Evolutionary conservation across 2,797 vertebrate genomes (phyloP), one percentile per base, ranked within the genome.

Genomic region (Mormyrops boulengeri): DNA sequence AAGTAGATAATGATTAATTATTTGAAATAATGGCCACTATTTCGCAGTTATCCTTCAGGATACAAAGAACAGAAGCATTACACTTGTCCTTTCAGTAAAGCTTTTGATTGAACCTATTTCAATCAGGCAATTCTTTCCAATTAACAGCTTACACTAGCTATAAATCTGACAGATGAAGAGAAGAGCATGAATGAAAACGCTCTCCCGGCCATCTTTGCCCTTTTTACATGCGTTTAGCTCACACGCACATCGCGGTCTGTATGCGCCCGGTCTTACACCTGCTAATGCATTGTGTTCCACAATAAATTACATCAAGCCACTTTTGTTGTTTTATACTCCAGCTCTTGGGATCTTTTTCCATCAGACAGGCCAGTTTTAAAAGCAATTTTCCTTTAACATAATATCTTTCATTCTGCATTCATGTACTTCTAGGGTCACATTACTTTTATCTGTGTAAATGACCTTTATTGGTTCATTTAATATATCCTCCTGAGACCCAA

Each of bases 1-100:
- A 80, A 80, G 73, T 41, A 38, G 38, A 80, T 80, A 80, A 80
- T 80, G 38, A 80, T 80, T 80, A 80, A 80, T 80, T 80, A 80
- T 80, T 80, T 80, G 73, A 80, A 80, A 80, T 80, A 80, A 80
- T 44, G 69, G 6, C 38, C 73, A 19, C 73, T 44, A 38, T 80
- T 19, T 17, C 38, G 41, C 34, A 17, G 30, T 73, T 73, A 73
- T 73, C 26, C 66, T 34, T 73, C 66, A 73, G 30, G 30, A 73
- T 73, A 73, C 30, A 73, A 73, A 73, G 73, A 80, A 80, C 38
- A 38, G 73, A 14, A 80, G 73, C 2, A 80, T 41, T 80, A 80
- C 6, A 80, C 73, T 41, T 80, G 73, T 80, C 73, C 73, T 41
- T 80, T 80, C 73, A 80, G 30, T 80, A 44, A 41, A 19, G 38